Evolutionary conservation across 2,888 invertebrate species (phyloP).

Genomic region (Euclidia mi): DNA sequence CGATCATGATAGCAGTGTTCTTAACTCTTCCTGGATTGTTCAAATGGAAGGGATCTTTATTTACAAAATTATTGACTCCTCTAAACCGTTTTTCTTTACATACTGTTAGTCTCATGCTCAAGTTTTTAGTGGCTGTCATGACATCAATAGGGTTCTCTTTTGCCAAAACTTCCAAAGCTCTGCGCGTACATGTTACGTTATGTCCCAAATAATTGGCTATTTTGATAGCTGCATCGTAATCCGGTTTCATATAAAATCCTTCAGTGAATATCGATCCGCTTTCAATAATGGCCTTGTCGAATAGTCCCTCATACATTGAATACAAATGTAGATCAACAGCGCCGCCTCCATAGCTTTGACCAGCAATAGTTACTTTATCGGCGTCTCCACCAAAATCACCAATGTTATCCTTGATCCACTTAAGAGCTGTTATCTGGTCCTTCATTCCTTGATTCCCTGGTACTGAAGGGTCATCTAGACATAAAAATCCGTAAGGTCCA

Average conservation of each 20-base stretch:
- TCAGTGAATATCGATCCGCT: constrained; percentile 67
- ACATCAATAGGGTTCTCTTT: constrained; percentile 58
- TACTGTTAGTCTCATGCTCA: constrained; percentile 53
- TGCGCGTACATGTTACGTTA: constrained; percentile 37
- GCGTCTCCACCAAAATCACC: constrained; percentile 72
- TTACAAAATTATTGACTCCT: constrained; percentile 56
- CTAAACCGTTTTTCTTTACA: constrained; percentile 64
- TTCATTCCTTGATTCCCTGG: constrained; percentile 74
- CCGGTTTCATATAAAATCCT: constrained; percentile 57
- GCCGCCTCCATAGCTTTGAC: constrained; percentile 75
- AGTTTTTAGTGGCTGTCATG: constrained; percentile 51
- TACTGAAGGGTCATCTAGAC: constrained; percentile 64
- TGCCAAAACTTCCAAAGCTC: constrained; percentile 63
- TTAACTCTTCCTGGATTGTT: constrained; percentile 43
- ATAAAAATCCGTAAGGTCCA: constrained; percentile 78
- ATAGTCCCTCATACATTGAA: constrained; percentile 62
- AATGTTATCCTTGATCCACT: constrained; percentile 74
- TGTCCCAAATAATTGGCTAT: constrained; percentile 64
- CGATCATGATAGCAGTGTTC: constrained; percentile 60
- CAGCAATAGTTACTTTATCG: constrained; percentile 69
- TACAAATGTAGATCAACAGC: constrained; percentile 71
- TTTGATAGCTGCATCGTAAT: constrained; percentile 59
- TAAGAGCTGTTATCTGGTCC: constrained; percentile 71
- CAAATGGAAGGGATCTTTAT: constrained; percentile 54
- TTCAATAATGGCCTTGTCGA: constrained; percentile 69